A percentile compares a stretch with the other conserved stretches of the same genome.
Evolutionary conservation across 1,140 invertebrate genomes (phyloP).

Genomic region (Bombus huntii): DNA sequence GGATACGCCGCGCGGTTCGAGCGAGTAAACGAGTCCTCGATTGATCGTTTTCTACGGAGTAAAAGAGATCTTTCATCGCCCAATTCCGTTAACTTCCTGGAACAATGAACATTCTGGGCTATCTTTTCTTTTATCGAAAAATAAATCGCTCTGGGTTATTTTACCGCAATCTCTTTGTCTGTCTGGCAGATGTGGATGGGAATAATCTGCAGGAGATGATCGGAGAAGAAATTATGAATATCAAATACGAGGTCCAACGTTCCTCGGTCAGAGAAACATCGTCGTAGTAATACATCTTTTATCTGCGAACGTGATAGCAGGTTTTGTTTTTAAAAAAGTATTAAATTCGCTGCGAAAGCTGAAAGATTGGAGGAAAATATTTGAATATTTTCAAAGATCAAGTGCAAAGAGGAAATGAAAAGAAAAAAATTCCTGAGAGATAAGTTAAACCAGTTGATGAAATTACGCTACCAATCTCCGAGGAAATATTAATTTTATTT

Average conservation of each 20-base stretch:
- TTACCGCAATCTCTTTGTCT: background rate
- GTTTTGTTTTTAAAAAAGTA: background rate
- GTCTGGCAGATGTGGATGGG: background rate
- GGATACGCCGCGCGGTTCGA: background rate
- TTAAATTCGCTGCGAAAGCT: background rate
- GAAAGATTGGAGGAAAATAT: background rate
- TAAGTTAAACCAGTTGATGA: background rate
- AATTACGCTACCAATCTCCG: background rate
- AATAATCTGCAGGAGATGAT: background rate
- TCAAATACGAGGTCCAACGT: background rate
- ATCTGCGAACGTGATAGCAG: background rate
- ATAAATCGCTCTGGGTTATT: background rate
- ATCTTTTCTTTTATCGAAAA: background rate
- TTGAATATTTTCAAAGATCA: background rate
- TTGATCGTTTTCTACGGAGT: background rate
- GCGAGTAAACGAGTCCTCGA: background rate
- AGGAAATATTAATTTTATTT: background rate
- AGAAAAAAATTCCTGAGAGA: background rate
- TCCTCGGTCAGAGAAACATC: background rate
- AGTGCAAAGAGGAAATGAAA: too few species aligned
- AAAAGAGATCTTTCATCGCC: background rate
- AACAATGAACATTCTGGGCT: background rate
- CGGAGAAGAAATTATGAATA: background rate
- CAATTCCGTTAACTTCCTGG: background rate
- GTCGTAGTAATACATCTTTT: background rate